Percentiles rank a stretch among this genome's conserved stretches.
Conservation (phyloP, 2,888 invertebrate species). For the Megastigmus dorsalis region DNA sequence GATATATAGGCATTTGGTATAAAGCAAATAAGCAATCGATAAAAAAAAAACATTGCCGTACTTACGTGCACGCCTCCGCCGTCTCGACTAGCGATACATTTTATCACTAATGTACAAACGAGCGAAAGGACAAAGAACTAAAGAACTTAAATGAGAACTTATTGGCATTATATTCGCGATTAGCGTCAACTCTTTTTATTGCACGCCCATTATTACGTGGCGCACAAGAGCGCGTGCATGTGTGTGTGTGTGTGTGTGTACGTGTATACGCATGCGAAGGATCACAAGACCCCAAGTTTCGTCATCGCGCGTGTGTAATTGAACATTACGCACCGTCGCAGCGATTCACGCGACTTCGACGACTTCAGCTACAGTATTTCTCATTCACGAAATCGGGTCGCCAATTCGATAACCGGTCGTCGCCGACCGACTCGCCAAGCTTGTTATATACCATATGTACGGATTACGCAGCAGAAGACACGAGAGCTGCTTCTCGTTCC, state of each 20-base stretch:
- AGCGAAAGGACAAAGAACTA: neutral
- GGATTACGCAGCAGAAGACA: neutral
- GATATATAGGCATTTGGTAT: no score
- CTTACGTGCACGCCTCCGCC: neutral
- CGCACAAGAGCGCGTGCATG: no score
- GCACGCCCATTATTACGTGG: no score
- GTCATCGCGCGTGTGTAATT: neutral
- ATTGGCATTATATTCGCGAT: neutral
- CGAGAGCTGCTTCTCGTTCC: no score
- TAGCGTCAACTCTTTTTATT: neutral
- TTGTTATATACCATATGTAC: no score
- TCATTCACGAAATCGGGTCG: constrained; percentile 24
- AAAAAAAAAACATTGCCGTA: constrained; percentile 4
- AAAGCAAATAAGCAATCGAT: neutral
- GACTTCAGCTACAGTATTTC: constrained; percentile 26
- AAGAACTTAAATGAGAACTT: neutral
- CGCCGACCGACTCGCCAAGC: no score
- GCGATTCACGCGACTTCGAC: neutral
- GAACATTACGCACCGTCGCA: no score
- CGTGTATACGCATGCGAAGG: neutral
- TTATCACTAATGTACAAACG: constrained; percentile 4
- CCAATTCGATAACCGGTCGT: constrained; percentile 23
- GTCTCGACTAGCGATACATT: neutral
- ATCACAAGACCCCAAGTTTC: constrained; percentile 2
- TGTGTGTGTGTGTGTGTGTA: no score